phyloP scores from a whole-genome alignment of 1,140 invertebrate genomes.

The Bombus huntii region DNA sequence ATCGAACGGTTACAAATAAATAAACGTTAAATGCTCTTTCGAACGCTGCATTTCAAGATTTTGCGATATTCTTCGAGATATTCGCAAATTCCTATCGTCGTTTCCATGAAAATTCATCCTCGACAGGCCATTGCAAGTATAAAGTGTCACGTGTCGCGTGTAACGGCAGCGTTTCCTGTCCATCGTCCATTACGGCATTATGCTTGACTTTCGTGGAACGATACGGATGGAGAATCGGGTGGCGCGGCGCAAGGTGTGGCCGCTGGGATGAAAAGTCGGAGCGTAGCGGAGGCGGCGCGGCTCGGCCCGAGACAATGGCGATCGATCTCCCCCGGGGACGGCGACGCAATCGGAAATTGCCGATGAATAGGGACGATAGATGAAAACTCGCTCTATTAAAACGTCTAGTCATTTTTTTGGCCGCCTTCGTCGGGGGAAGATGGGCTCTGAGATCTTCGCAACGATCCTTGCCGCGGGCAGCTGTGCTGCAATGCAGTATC shows the following conservation, averaged over 20 bases:
- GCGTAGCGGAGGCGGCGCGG: constrained; percentile 36
- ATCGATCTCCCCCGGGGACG: constrained; percentile 69
- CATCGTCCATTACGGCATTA: constrained; percentile 79
- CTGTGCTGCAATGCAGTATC: background rate
- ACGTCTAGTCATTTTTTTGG: constrained; percentile 67
- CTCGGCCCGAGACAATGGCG: constrained; percentile 74
- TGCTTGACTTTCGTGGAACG: constrained; percentile 77
- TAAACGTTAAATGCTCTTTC: too few relatives aligned
- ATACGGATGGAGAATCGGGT: constrained; percentile 42
- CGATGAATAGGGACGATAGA: constrained; percentile 71
- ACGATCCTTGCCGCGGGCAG: constrained; percentile 24
- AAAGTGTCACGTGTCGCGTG: constrained; percentile 62
- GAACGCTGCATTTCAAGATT: too few relatives aligned
- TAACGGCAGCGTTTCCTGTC: constrained; percentile 22
- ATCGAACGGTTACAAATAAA: too few relatives aligned
- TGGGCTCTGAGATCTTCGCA: background rate
- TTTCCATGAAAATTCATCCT: background rate
- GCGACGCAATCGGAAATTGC: constrained; percentile 81
- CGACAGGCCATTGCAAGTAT: background rate
- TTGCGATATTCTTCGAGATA: too few relatives aligned
- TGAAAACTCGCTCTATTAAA: constrained; percentile 67
- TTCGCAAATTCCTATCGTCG: too few relatives aligned
- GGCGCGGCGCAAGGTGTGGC: constrained; percentile 77
- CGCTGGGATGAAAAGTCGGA: constrained; percentile 77
- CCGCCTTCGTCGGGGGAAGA: constrained; percentile 4